Evolutionary conservation across 2,113 vertebrate species (phyloP).

Genomic region (Pelmatolapia mariae): DNA sequence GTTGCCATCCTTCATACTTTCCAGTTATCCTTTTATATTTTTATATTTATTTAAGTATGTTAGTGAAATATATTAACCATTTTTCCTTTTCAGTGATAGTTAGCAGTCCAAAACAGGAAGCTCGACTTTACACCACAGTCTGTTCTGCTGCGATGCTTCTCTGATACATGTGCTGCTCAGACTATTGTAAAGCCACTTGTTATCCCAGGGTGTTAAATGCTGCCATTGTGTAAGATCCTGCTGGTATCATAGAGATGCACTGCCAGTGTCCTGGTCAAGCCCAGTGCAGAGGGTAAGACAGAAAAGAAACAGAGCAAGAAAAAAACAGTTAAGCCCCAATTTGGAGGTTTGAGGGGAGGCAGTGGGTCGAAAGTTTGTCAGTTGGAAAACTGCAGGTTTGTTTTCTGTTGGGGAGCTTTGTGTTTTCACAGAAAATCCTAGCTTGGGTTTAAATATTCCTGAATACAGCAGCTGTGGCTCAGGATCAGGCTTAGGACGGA

Average conservation of each 20-base stretch:
- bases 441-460: neutral
- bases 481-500: neutral
- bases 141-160: neutral
- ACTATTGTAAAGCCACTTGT: neutral
- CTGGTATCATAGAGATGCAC: neutral
- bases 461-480: neutral
- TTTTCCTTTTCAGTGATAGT: neutral
- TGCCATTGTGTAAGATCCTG: neutral
- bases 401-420: neutral
- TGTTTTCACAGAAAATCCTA: neutral
- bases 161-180: neutral
- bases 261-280: neutral
- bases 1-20: neutral
- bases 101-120: neutral
- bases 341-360: neutral
- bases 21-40: neutral
- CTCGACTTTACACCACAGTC: neutral
- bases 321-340: rapidly evolving
- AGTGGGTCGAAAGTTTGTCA: neutral
- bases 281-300: neutral
- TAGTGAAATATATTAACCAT: neutral
- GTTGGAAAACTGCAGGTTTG: neutral
- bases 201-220: neutral
- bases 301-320: neutral
- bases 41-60: neutral